Percentiles rank a stretch among this genome's conserved stretches.
Conservation (phyloP, 2,113 vertebrate species). For the Caranx ignobilis region DNA sequence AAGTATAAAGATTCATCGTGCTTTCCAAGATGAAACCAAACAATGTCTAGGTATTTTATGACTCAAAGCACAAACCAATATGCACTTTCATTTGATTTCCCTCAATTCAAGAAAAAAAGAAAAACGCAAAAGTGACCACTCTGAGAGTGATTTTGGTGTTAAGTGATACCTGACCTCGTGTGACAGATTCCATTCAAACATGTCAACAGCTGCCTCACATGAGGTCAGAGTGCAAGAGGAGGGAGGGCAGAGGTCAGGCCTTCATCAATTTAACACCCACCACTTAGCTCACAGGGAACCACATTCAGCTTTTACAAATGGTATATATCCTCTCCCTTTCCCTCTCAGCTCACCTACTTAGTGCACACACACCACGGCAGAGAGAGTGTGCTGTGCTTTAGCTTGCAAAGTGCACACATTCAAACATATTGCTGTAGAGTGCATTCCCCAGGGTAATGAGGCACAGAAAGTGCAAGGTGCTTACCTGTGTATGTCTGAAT, state of each 20-base stretch:
- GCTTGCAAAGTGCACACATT: slow-evolving; percentile 43
- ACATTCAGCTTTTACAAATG: slow-evolving; percentile 11
- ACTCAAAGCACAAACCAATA: not conserved
- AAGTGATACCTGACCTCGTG: slow-evolving; percentile 26
- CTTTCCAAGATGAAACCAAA: not conserved
- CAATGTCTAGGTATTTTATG: not conserved
- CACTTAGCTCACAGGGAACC: slow-evolving; percentile 44
- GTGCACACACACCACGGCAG: not conserved
- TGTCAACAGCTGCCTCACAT: slow-evolving; percentile 21
- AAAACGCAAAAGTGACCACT: slow-evolving; percentile 16
- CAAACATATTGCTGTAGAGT: slow-evolving; percentile 31
- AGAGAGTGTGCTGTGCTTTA: not conserved
- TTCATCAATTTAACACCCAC: slow-evolving; percentile 62
- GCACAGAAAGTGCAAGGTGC: slow-evolving; percentile 57
- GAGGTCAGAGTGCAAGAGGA: slow-evolving; percentile 52
- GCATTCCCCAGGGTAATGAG: slow-evolving; percentile 32
- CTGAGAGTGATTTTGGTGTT: slow-evolving; percentile 15
- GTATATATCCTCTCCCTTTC: too few species aligned
- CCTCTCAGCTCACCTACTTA: slow-evolving; percentile 3
- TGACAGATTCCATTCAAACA: slow-evolving; percentile 41
- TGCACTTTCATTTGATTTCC: not conserved
- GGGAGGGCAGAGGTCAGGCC: slow-evolving; percentile 49
- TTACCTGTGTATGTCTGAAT: slow-evolving; percentile 54
- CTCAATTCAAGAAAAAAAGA: not conserved
- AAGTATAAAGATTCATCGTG: not conserved